Base-by-base conservation (phyloP, 2,888 invertebrate genomes). In the Cataglyphis rosenhaueri region DNA sequence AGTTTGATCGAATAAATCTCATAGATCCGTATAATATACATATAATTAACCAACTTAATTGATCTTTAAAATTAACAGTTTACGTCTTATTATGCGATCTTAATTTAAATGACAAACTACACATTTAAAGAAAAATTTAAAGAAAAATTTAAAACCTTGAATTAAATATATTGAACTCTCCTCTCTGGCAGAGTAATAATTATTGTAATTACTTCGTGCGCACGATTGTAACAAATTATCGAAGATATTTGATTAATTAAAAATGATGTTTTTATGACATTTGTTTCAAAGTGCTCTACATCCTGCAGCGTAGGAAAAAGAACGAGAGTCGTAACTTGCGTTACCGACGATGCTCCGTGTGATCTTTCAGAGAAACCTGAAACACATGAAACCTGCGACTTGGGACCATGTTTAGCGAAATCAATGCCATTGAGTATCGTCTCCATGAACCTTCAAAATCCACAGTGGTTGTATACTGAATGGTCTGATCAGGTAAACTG, bases 291-390 rank as follows among this genome's bases (percentile, higher is more conserved):
- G 97, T 97, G 97, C 92, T 97, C 97, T 1, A 95, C 95, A 0
- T 95, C 95, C 15, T 97, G 97, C 92, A 97, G 97, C 1, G 94
- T 95, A 21, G 97, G 97, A 0, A 95, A 95, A 86, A 95, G 95
- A 81, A 95, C 95, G 3, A 95, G 97, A 76, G 92, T 94, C n/a
- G 96, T 97, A 4, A 94, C 94, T 15, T 97, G 97, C 81, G 57
- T 82, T 6, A 59, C 85, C 3, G 65, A 81, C 5, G 90, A 86
- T 35, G 83, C 81, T 25, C 18, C 85, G 41, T 95, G 93, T 57
- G 68, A 91, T 32, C 57, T 75, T 2, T 85, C 85, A 29, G 86
- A 87, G 3, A 92, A 95, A 84, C 97, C 96, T 0, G 85, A 91
- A 0, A 94, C 95, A 68, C 95, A 96, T 79, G 96, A 96, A 87